Evolutionary conservation across 2,113 vertebrate genomes (phyloP).

Genomic region (Bos taurus): ARS-UCD2.0 NC_037332.1:115245001-115245500

Average conservation of each 20-base stretch:
- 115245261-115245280: not conserved
- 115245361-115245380: not conserved
- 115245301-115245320: not conserved
- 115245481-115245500: rapidly evolving
- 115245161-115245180: too few species aligned
- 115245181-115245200: not conserved
- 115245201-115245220: rapidly evolving
- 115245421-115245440: not conserved
- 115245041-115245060: not conserved
- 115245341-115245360: not conserved
- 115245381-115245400: not conserved
- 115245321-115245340: not conserved
- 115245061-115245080: not conserved
- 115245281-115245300: not conserved
- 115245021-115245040: not conserved
- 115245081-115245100: not conserved
- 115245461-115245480: not conserved
- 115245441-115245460: rapidly evolving
- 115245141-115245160: not conserved
- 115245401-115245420: not conserved
- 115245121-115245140: not conserved
- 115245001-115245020: too few species aligned
- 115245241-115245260: not conserved
- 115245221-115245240: rapidly evolving
- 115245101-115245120: not conserved